phyloP scores from a whole-genome alignment of 1,140 invertebrate species.

The Plodia interpunctella region DNA sequence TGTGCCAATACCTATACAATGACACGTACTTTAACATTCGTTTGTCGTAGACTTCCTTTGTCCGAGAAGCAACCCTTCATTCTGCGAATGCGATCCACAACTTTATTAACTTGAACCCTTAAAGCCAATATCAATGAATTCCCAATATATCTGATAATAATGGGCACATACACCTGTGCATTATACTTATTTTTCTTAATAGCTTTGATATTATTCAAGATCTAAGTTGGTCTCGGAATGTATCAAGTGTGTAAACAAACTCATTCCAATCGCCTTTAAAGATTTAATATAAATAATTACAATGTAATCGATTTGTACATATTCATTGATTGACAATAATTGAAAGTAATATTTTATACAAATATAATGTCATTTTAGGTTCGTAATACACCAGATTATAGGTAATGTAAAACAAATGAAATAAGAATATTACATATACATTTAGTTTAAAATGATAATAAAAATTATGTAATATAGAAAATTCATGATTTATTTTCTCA shows the following conservation, averaged over 20 bases:
- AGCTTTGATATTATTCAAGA: too few species aligned
- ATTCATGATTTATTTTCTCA: constrained; percentile 21
- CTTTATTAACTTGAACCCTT: too few species aligned
- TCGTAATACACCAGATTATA: constrained; percentile 49
- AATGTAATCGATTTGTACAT: constrained; percentile 70
- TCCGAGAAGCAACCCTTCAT: too few species aligned
- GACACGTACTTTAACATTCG: too few species aligned
- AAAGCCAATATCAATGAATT: too few species aligned
- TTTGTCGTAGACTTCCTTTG: too few species aligned
- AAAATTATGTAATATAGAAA: constrained; percentile 20
- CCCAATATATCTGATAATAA: too few species aligned
- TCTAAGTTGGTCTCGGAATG: too few species aligned
- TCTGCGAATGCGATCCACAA: too few species aligned
- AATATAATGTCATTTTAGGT: constrained; percentile 62
- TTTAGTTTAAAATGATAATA: constrained; percentile 17
- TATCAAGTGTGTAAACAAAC: constrained; percentile 7
- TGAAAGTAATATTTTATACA: constrained; percentile 64
- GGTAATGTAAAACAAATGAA: constrained; percentile 45
- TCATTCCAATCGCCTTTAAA: constrained; percentile 45
- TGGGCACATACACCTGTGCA: too few species aligned
- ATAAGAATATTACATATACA: constrained; percentile 34
- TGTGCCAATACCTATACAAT: too few species aligned
- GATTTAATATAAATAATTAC: constrained; percentile 73
- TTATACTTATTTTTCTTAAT: too few species aligned
- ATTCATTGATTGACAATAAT: constrained; percentile 66